These are phyloP conservation scores for Lepus timidus DNA, from an alignment of 2,113 vertebrate species.

Conservation along the genomic window DNA sequence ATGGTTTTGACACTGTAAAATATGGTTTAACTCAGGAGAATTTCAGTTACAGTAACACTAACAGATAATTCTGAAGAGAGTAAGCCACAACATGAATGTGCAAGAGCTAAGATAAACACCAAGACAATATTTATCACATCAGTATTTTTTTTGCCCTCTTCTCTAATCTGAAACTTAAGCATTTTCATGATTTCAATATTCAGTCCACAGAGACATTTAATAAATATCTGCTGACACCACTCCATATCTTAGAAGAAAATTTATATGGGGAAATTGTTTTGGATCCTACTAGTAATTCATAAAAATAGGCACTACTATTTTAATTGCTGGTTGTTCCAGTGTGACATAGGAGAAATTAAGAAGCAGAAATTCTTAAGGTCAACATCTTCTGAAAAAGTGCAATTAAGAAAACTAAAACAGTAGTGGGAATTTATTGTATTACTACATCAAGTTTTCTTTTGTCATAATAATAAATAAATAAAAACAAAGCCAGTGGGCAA, in stretches of 20 bases:
- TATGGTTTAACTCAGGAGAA: constrained; percentile 9
- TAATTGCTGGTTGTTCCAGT: constrained; percentile 52
- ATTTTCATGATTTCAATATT: constrained; percentile 67
- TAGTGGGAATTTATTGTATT: neutral
- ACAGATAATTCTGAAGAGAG: constrained; percentile 29
- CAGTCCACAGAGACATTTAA: neutral
- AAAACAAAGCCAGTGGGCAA: neutral
- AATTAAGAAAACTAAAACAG: constrained; percentile 45
- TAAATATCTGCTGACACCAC: constrained; percentile 45
- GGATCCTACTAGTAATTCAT: constrained; percentile 56
- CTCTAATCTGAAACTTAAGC: constrained; percentile 31
- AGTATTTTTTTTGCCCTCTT: neutral
- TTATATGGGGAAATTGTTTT: neutral
- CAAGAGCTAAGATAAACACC: neutral
- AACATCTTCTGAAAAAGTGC: constrained; percentile 60
- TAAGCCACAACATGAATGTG: neutral
- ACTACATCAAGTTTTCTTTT: too few species aligned
- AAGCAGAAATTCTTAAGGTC: constrained; percentile 58
- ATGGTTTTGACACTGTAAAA: constrained; percentile 55
- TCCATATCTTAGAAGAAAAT: constrained; percentile 44
- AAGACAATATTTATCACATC: constrained; percentile 36
- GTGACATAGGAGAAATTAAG: constrained; percentile 29
- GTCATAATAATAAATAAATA: neutral
- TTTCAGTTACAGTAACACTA: constrained; percentile 16
- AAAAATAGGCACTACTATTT: constrained; percentile 51